These are phyloP conservation scores for Nemotelus pantherinus DNA, from an alignment of 2,888 invertebrate species.

Conservation along the genomic window DNA sequence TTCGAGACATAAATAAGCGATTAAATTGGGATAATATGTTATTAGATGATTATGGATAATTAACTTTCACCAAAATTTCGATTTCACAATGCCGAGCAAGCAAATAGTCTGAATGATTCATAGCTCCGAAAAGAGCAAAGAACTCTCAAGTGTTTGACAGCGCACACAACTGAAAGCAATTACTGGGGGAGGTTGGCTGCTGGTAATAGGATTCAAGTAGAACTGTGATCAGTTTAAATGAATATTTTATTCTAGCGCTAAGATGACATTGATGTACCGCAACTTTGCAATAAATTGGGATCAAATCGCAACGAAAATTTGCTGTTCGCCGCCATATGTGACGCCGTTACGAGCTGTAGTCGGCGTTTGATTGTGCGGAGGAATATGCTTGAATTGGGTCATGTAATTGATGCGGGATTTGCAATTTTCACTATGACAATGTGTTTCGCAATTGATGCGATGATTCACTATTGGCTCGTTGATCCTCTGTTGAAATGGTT, in stretches of 20 bases:
- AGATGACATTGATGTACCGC: neutral
- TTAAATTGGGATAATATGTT: neutral
- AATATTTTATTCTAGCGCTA: neutral
- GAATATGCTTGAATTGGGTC: constrained; percentile 7
- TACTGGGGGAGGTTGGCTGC: neutral
- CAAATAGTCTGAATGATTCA: no score
- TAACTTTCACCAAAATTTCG: constrained; percentile 26
- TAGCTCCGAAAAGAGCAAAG: neutral
- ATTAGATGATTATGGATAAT: constrained; percentile 21
- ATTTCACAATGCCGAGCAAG: no score
- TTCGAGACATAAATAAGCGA: neutral
- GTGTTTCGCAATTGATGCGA: no score
- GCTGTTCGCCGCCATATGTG: constrained; percentile 4
- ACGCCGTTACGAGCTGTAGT: neutral
- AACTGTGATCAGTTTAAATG: constrained; percentile 11
- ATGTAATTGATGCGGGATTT: neutral
- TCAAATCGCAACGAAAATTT: constrained; percentile 27
- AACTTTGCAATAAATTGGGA: constrained; percentile 11
- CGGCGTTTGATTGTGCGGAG: neutral
- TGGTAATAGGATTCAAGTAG: neutral
- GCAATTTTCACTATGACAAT: neutral
- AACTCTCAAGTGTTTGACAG: neutral
- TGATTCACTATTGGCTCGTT: no score
- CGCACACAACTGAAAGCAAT: constrained; percentile 7
- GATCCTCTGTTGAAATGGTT: no score